A percentile compares a stretch with the other conserved stretches of the same genome.
phyloP scores from a whole-genome alignment of 2,113 vertebrate species.

The Micronycteris hirsuta region DNA sequence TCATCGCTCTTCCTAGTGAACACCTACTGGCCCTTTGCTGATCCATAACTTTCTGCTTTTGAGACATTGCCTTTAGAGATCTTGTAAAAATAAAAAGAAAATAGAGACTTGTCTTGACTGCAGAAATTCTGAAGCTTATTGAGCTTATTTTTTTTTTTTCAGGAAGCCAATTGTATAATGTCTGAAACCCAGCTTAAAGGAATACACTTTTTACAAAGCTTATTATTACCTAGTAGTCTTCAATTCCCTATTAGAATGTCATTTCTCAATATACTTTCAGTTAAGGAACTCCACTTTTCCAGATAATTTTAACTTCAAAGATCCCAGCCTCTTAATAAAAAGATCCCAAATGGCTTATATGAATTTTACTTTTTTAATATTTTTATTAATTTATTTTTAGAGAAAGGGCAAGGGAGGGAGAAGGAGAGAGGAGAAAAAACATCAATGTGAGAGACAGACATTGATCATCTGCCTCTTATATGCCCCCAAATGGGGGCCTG shows the following conservation, averaged over 20 bases:
- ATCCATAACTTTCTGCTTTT: neutral
- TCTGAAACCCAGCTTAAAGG: neutral
- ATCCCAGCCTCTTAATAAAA: neutral
- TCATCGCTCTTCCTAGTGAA: neutral
- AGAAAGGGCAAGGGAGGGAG: too few relatives aligned
- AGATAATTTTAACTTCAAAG: neutral
- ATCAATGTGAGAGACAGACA: too few relatives aligned
- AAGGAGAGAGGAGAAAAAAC: too few relatives aligned
- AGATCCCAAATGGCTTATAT: neutral
- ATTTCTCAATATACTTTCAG: neutral
- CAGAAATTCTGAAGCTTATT: neutral
- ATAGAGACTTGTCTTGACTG: neutral
- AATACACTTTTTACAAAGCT: neutral
- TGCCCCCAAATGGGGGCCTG: too few relatives aligned
- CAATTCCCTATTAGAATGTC: neutral
- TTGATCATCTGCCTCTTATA: too few relatives aligned
- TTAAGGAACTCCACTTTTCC: neutral
- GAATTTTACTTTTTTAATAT: neutral
- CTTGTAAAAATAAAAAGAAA: conserved; percentile 19
- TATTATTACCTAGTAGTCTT: neutral
- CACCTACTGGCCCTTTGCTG: neutral
- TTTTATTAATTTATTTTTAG: too few relatives aligned
- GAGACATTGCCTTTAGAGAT: neutral
- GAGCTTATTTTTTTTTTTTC: neutral
- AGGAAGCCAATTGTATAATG: neutral